phyloP scores from a whole-genome alignment of 2,888 invertebrate genomes.

The Mechanitis mazaeus region DNA sequence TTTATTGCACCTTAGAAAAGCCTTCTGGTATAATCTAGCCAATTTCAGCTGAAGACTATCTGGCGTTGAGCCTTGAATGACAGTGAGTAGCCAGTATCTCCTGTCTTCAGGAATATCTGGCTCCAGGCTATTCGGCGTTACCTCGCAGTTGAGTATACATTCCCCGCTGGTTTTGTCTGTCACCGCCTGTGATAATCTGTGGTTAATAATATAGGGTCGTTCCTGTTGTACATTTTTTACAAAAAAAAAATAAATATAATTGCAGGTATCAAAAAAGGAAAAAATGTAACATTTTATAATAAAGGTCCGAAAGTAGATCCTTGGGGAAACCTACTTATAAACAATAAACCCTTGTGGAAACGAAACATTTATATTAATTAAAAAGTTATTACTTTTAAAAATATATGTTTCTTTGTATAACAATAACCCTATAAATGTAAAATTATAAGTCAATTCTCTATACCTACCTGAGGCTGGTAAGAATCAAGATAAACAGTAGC shows the following conservation, averaged over 20 bases:
- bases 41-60: slow-evolving; percentile 84
- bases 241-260: too few species aligned
- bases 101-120: slow-evolving; percentile 78
- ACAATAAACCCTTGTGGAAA: too few species aligned
- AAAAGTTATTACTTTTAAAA: too few species aligned
- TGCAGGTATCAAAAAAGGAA: too few species aligned
- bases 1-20: slow-evolving; percentile 81
- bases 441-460: too few species aligned
- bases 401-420: too few species aligned
- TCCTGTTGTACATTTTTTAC: not conserved
- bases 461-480: slow-evolving; percentile 59
- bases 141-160: slow-evolving; percentile 72
- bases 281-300: too few species aligned
- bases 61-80: slow-evolving; percentile 78
- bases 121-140: slow-evolving; percentile 65
- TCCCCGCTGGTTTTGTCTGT: slow-evolving; percentile 69
- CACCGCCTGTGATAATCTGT: slow-evolving; percentile 51
- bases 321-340: too few species aligned
- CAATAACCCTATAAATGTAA: too few species aligned
- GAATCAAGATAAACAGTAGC: slow-evolving; percentile 82
- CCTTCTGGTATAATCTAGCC: slow-evolving; percentile 86
- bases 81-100: slow-evolving; percentile 89
- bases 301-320: too few species aligned
- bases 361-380: too few species aligned
- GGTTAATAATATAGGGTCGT: slow-evolving; percentile 9